phyloP scores from a whole-genome alignment of 2,888 invertebrate species.

The Patella depressa region DNA sequence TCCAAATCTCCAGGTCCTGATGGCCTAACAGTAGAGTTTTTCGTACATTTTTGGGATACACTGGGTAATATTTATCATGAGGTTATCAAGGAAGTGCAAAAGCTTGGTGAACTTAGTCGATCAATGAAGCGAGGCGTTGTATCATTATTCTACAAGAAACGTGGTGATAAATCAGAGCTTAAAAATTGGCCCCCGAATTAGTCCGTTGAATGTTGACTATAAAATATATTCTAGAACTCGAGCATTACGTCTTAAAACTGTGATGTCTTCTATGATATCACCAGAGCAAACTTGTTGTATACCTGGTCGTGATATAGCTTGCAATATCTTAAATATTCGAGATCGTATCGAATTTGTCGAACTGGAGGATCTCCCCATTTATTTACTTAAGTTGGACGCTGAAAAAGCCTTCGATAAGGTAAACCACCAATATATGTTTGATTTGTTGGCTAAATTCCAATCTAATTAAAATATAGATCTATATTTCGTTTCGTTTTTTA shows the following conservation, averaged over 20 bases:
- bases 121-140: conserved; percentile 26
- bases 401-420: conserved; percentile 49
- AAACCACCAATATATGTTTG: conserved; percentile 37
- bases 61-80: conserved; percentile 28
- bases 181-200: conserved; percentile 47
- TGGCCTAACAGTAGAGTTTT: conserved; percentile 41
- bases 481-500: too few relatives aligned
- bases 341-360: conserved; percentile 40
- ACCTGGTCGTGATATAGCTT: conserved; percentile 41
- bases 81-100: conserved; percentile 26
- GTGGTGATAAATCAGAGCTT: conserved; percentile 26
- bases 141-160: conserved; percentile 41
- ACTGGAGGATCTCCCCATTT: conserved; percentile 34
- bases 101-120: conserved; percentile 23
- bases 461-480: too few relatives aligned
- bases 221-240: conserved; percentile 43
- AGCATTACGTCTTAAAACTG: conserved; percentile 31
- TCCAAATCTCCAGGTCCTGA: conserved; percentile 40
- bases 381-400: conserved; percentile 43
- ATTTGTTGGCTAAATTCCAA: conserved; percentile 29
- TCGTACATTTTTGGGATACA: conserved; percentile 27
- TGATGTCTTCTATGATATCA: conserved; percentile 34
- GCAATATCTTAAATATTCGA: conserved; percentile 39
- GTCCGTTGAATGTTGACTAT: conserved; percentile 41
- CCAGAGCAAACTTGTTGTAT: conserved; percentile 44